Evolutionary conservation across 2,113 vertebrate genomes (phyloP).

Genomic region (Lates calcarifer): DNA sequence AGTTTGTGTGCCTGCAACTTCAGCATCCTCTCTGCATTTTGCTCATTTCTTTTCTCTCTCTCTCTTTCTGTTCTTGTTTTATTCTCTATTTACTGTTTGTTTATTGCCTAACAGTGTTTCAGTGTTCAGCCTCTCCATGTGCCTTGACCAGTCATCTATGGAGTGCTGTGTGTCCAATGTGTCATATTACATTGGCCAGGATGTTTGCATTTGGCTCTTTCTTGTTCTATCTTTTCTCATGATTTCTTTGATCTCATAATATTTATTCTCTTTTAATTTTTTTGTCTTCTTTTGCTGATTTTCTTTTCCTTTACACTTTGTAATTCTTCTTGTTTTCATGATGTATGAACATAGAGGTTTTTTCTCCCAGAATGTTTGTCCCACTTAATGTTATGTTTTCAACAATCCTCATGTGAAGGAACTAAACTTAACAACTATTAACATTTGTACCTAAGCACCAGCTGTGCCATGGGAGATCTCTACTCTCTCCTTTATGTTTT

Average conservation of each 20-base stretch:
- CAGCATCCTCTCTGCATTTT: constrained; percentile 57
- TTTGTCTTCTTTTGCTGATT: constrained; percentile 36
- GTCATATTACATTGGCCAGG: constrained; percentile 62
- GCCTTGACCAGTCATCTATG: constrained; percentile 78
- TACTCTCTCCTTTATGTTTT: constrained; percentile 57
- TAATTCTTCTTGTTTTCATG: constrained; percentile 68
- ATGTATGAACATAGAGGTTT: constrained; percentile 76
- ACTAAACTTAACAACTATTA: constrained; percentile 69
- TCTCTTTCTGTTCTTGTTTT: constrained; percentile 58
- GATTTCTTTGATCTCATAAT: constrained; percentile 52
- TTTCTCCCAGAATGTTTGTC: constrained; percentile 72
- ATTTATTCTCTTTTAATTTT: constrained; percentile 48
- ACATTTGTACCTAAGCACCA: constrained; percentile 63
- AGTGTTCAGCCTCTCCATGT: constrained; percentile 75
- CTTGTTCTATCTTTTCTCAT: constrained; percentile 49
- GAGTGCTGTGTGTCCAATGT: constrained; percentile 71
- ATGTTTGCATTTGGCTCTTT: constrained; percentile 48
- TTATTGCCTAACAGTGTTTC: constrained; percentile 71
- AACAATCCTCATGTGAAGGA: constrained; percentile 60
- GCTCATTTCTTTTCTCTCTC: constrained; percentile 63
- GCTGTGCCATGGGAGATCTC: constrained; percentile 69
- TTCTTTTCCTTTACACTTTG: constrained; percentile 54
- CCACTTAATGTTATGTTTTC: constrained; percentile 50
- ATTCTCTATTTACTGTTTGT: constrained; percentile 55
- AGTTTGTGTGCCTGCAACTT: constrained; percentile 63